Percentiles rank a stretch among this genome's conserved stretches.
Evolutionary conservation across 1,140 invertebrate genomes (phyloP).

Genomic region (Glossosoma conforme): DNA sequence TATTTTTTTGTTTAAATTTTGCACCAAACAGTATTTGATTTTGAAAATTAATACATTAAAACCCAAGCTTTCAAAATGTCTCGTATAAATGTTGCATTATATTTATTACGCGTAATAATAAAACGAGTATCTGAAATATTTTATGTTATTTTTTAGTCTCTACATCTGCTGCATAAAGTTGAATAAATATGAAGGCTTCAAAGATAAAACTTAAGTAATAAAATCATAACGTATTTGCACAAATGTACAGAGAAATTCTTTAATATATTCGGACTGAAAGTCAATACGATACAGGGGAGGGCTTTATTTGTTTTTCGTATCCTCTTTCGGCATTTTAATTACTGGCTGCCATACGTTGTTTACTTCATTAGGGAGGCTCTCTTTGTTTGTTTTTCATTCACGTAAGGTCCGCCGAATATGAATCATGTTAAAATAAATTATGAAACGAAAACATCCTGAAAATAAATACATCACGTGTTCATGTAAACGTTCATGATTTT

Average conservation of each 20-base stretch:
- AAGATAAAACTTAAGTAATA: background rate
- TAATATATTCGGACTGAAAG: slow-evolving; percentile 3
- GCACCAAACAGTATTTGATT: too few relatives aligned
- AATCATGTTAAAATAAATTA: slow-evolving; percentile 5
- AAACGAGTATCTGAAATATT: too few relatives aligned
- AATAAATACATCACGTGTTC: background rate
- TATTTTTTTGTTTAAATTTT: too few relatives aligned
- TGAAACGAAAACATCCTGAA: slow-evolving; percentile 2
- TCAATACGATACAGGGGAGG: background rate
- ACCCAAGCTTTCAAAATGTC: too few relatives aligned
- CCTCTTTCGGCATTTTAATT: slow-evolving; percentile 20
- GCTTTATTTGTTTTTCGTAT: slow-evolving; percentile 12
- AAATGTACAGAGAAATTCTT: slow-evolving; percentile 1
- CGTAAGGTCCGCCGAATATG: slow-evolving; percentile 6
- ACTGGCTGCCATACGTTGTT: slow-evolving; percentile 15
- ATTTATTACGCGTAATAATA: too few relatives aligned
- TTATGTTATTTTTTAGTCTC: too few relatives aligned
- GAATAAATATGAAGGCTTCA: background rate
- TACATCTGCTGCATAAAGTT: background rate
- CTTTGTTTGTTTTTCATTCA: slow-evolving; percentile 20
- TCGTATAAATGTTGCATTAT: too few relatives aligned
- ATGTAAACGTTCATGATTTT: too few relatives aligned
- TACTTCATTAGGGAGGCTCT: slow-evolving; percentile 21
- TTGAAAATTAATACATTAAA: too few relatives aligned
- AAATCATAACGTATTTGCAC: slow-evolving; percentile 7